Evolutionary conservation across 2,888 invertebrate genomes (phyloP), one percentile per base, ranked within the genome.

Genomic region (Rhodophaea formosa): DNA sequence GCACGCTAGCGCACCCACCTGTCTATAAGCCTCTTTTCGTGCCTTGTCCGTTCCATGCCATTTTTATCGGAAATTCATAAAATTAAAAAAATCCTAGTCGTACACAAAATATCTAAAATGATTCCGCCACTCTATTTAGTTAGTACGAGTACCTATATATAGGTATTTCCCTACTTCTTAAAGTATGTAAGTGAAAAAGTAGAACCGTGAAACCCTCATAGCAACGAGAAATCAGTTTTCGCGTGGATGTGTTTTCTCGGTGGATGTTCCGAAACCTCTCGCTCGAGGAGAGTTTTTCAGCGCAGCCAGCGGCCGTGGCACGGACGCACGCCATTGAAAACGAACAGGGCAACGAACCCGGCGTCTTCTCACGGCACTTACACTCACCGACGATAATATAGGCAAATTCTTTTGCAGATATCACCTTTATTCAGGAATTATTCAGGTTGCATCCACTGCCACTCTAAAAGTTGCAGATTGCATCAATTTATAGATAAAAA

Each of bases 321-420:
- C 75, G 63, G 69, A 70, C 72, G 65, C 73, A 70, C 75, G 75
- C 80, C 72, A 80, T 80, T 86, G 87, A 88, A 88, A 88, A 86
- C 86, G 88, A 88, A 84, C 79, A 82, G 86, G 82, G 67, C 80
- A 84, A 79, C 78, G 87, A 87, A 85, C 88, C 70, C 76, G 72
- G 67, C 68, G 67, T 70, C 68, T 70, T 69, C 70, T 72, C 64
- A 67, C 66, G 69, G 39, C 56, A 56, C 56, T 56, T 39, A 56
- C 56, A 56, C 56, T 56, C 14, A n/a, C 35, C 35, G 16, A 35
- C 16, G 17, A 35, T 16, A 14, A 49, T 47, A 15, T 16, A 46
- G 8, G 12, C 17, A 46, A 23, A 17, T 46, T n/a, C 17, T 23
- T 23, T 10, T 5, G 17, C 23, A 46, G n/a, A 39, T 39, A 39